Percentiles rank a stretch among this genome's conserved stretches.
phyloP scores from a whole-genome alignment of 2,797 vertebrate genomes.

The Clarias platycephalus region DNA sequence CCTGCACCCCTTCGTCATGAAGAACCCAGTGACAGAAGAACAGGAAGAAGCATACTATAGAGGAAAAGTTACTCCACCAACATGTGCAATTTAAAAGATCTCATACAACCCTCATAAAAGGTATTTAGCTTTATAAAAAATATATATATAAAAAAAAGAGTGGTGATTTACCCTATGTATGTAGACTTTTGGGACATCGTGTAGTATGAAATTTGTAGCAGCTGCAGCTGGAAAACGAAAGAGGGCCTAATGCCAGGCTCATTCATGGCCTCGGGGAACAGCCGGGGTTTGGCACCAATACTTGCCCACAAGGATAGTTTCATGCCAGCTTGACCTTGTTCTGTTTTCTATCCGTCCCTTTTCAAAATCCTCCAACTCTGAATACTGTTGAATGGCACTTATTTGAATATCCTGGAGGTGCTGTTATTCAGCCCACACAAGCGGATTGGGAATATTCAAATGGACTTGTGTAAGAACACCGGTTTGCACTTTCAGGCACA shows the following conservation, averaged over 20 bases:
- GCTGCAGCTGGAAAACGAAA: constrained; percentile 68
- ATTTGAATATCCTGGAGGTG: constrained; percentile 10
- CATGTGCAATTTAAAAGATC: too few species aligned
- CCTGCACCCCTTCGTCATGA: too few species aligned
- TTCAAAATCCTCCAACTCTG: constrained; percentile 1
- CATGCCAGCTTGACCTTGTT: constrained; percentile 59
- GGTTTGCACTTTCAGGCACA: constrained; percentile 54
- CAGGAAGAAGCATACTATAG: too few species aligned
- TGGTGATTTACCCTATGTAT: too few species aligned
- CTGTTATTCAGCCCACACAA: constrained; percentile 19
- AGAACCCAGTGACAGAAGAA: too few species aligned
- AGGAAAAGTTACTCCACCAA: too few species aligned
- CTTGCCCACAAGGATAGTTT: constrained; percentile 13
- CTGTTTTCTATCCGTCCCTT: constrained; percentile 44
- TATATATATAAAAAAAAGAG: too few species aligned
- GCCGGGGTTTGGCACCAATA: constrained; percentile 30
- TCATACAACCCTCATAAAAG: too few species aligned
- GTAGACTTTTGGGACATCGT: neutral
- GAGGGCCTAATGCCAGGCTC: constrained; percentile 50
- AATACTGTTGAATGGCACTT: constrained; percentile 20
- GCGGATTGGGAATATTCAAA: constrained; percentile 43
- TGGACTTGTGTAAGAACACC: constrained; percentile 46
- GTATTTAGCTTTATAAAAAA: too few species aligned
- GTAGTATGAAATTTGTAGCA: constrained; percentile 47
- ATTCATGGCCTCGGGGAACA: constrained; percentile 42